A percentile compares a stretch with the other conserved stretches of the same genome.
Evolutionary conservation across 2,888 invertebrate species (phyloP).

Genomic region (Phyto melanocephala): DNA sequence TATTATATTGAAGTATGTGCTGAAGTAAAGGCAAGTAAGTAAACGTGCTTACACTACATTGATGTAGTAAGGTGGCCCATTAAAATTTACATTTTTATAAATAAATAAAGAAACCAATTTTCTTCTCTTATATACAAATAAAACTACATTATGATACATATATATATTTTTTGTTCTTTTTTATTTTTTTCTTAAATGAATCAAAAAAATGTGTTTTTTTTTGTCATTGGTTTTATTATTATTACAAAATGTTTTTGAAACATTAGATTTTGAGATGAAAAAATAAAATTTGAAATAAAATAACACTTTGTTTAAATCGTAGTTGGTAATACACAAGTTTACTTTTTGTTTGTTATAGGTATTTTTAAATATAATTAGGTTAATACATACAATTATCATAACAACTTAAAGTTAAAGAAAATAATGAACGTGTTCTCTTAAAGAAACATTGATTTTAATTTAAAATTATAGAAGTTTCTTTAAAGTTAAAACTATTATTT

Average conservation of each 20-base stretch:
- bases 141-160: neutral
- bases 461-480: slow-evolving; percentile 40
- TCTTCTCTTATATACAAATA: neutral
- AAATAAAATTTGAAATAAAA: slow-evolving; percentile 59
- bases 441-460: slow-evolving; percentile 26
- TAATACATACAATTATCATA: slow-evolving; percentile 44
- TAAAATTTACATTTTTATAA: no score
- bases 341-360: slow-evolving; percentile 23
- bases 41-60: no score
- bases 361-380: slow-evolving; percentile 27
- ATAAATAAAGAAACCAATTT: no score
- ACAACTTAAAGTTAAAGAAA: slow-evolving; percentile 32
- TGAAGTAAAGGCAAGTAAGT: no score
- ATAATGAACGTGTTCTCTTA: neutral
- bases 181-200: slow-evolving; percentile 43
- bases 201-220: slow-evolving; percentile 38
- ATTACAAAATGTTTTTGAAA: slow-evolving; percentile 63
- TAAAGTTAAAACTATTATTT: slow-evolving; percentile 31
- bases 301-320: slow-evolving; percentile 35
- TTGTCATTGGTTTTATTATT: slow-evolving; percentile 33
- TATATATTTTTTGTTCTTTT: slow-evolving; percentile 4
- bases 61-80: no score
- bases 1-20: no score
- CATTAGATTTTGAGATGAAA: slow-evolving; percentile 61
- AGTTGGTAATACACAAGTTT: slow-evolving; percentile 14